Conservation (phyloP, 2,888 invertebrate species). For the Tipula helvola region DNA sequence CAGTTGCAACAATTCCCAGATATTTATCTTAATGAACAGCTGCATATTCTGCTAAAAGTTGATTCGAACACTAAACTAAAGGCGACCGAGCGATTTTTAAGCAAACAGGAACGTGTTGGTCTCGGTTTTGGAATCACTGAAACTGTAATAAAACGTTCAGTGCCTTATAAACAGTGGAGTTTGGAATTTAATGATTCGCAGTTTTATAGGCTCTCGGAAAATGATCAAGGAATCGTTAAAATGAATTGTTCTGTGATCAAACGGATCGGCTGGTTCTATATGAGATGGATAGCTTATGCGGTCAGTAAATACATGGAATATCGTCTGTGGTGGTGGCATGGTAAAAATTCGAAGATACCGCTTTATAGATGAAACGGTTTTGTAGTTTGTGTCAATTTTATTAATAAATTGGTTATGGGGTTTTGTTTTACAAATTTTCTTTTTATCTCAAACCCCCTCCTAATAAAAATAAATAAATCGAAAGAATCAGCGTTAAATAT, state of each 20-base stretch:
- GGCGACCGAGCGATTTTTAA: neutral
- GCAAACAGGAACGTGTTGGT: neutral
- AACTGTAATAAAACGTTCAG: neutral
- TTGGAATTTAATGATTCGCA: neutral
- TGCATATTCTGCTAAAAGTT: neutral
- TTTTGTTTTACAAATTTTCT: too few species aligned
- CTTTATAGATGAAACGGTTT: neutral
- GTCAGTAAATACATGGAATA: neutral
- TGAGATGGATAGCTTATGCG: neutral
- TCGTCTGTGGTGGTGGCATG: neutral
- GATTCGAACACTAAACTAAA: neutral
- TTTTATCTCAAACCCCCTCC: too few species aligned
- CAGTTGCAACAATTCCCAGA: neutral
- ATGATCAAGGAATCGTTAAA: neutral
- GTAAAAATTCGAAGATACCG: neutral
- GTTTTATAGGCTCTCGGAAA: neutral
- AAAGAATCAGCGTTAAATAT: too few species aligned
- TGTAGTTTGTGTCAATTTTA: neutral
- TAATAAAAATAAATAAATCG: too few species aligned
- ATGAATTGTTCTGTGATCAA: neutral
- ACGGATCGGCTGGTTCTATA: neutral
- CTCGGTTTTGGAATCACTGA: neutral
- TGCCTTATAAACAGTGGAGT: neutral
- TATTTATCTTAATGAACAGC: neutral
- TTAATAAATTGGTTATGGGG: neutral